Base-by-base conservation (phyloP, 2,113 vertebrate genomes). In the Merops nubicus region DNA sequence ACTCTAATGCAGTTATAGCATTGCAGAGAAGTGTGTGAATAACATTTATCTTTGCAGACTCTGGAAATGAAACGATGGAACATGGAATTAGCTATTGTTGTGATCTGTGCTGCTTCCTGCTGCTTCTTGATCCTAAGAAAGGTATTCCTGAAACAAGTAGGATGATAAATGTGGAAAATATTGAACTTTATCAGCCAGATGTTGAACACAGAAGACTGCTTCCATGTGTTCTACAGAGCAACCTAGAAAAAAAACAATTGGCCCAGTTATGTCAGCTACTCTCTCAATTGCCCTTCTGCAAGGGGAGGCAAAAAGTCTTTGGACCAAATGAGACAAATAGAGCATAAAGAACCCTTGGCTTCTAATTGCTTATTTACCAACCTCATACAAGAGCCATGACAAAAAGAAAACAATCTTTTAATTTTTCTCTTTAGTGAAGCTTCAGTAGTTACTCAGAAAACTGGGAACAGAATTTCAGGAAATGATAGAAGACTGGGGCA, bases 291-390 rank as follows among this genome's bases (percentile, higher is more conserved):
- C 34, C 34, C 67, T 92, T 93, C 95, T 87, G 48, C 34, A 88
- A 86, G 12, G 57, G 34, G 22, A 94, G n/a, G 67, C 34, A 89
- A 87, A 93, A 97, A 48, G 9, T 70, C 82, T 95, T 94, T 74
- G 40, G 74, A 75, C 60, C 23, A 76, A 77, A 91, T 40, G 95
- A 96, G 95, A 91, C 87, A 97, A 97, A 97, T 63, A 91, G 62
- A 91, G 94, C 75, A 67, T 5, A 64, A 94, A 77, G 22, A 62
- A 60, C 42, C 50, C 50, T 62, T n/a, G 60, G 50, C 38, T 97
- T 91, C 59, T 92, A 83, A 25, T 70, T 94, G 53, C 42, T 94
- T 91, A 57, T 42, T 62, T 91, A 90, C 53, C 43, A 79, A 10
- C 26, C 26, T 92, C 81, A 77, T 89, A 62, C 36, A 72, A 85